These are phyloP conservation scores for Pomacea canaliculata DNA, from an alignment of 2,888 invertebrate genomes.

Conservation along the genomic window DNA sequence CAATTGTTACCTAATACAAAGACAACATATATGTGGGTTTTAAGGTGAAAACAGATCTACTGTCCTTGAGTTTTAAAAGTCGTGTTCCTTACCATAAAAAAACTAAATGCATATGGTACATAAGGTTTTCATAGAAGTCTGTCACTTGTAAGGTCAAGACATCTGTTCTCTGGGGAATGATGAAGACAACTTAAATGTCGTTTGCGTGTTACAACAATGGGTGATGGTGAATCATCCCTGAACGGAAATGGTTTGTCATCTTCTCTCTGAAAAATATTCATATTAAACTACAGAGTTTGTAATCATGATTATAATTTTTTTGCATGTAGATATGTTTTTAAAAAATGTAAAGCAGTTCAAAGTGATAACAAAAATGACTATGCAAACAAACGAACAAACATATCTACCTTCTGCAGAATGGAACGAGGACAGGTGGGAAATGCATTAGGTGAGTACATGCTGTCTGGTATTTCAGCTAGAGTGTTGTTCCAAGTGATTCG, in stretches of 20 bases:
- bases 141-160: neutral
- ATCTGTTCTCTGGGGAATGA: neutral
- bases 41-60: too few species aligned
- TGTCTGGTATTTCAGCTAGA: neutral
- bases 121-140: neutral
- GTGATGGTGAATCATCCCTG: conserved; percentile 15
- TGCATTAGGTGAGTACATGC: neutral
- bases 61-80: too few species aligned
- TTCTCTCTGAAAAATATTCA: conserved; percentile 8
- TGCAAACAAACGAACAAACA: too few species aligned
- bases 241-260: conserved; percentile 7
- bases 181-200: neutral
- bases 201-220: conserved; percentile 12
- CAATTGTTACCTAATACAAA: too few species aligned
- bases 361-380: too few species aligned
- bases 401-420: conserved; percentile 9
- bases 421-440: neutral
- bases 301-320: too few species aligned
- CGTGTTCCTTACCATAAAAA: too few species aligned
- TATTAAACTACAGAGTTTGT: neutral
- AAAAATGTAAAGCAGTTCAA: too few species aligned
- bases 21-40: too few species aligned
- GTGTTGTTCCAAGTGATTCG: conserved; percentile 5
- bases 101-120: too few species aligned
- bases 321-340: neutral